Conservation (phyloP, 2,113 vertebrate genomes). For the Mirza zaza region DNA sequence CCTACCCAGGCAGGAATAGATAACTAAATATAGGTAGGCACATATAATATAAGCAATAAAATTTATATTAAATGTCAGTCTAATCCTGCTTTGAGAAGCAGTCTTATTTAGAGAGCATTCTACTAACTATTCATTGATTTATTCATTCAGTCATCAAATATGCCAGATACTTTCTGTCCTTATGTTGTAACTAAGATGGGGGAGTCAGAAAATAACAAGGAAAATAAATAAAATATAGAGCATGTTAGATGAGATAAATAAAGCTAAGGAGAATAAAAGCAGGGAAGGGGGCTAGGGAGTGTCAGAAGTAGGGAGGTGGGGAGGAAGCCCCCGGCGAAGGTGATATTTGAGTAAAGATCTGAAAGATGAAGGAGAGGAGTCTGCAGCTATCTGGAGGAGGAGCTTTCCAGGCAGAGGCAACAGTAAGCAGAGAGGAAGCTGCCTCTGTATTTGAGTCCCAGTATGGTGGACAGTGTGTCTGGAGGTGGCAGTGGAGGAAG, state of each 20-base stretch:
- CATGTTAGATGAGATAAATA: slow-evolving; percentile 20
- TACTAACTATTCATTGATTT: not conserved
- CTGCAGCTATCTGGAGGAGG: not conserved
- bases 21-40: not conserved
- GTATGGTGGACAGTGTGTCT: not conserved
- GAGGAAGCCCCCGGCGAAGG: not conserved
- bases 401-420: not conserved
- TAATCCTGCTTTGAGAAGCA: not conserved
- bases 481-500: not conserved
- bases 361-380: not conserved
- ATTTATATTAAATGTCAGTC: not conserved
- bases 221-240: not conserved
- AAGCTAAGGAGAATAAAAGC: not conserved
- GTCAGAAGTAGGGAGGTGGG: not conserved
- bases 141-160: not conserved
- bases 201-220: not conserved
- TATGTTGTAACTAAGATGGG: not conserved
- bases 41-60: not conserved
- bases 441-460: not conserved
- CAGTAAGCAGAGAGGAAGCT: not conserved
- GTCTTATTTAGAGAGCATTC: slow-evolving; percentile 11
- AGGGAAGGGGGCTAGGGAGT: not conserved
- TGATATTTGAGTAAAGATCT: not conserved
- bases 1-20: not conserved
- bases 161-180: not conserved